Evolutionary conservation across 2,797 vertebrate species (phyloP), one percentile per base, ranked within the genome.

Genomic region (Antennarius maculatus): DNA sequence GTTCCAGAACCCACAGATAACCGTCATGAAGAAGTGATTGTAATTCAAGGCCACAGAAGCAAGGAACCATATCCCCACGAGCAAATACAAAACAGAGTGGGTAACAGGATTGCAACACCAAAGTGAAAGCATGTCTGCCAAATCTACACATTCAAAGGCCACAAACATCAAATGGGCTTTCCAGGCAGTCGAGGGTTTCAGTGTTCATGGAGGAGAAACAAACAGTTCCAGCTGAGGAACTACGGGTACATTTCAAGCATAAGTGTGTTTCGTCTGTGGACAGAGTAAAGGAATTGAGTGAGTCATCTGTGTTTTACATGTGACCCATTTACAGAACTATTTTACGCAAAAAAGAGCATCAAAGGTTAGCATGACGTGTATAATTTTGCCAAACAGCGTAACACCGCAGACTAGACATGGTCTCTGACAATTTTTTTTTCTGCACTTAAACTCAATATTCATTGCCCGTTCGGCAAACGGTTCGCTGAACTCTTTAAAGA

Each of bases 21-120:
- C 42, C 50, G 6, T 80, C 72, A 74, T 62, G 81, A 85, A 83
- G 76, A 90, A 86, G 73, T 74, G 67, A 81, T 88, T 83, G 87
- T 84, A 79, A 90, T 85, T 88, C 86, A 91, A 92, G 92, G 90
- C 90, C 90, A 92, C 89, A 85, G 85, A 91, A 89, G 90, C 89
- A 87, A 90, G 85, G 86, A 89, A 81, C 84, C 78, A 45, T 81
- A 86, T 86, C 79, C 86, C 81, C 84, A 89, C 76, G 62, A 86
- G 90, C 82, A 88, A 86, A 91, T 81, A 89, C 85, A 86, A 88
- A 90, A 91, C 81, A 87, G 80, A 86, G 84, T 83, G 71, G 82
- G 83, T 89, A 89, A 89, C 85, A 81, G 89, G 86, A 91, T 89
- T 87, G 89, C 85, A 88, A 89, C 87, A 86, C 82, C 83, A 88